Conservation (phyloP, 1,140 invertebrate species). For the Brachionus rubens region DNA sequence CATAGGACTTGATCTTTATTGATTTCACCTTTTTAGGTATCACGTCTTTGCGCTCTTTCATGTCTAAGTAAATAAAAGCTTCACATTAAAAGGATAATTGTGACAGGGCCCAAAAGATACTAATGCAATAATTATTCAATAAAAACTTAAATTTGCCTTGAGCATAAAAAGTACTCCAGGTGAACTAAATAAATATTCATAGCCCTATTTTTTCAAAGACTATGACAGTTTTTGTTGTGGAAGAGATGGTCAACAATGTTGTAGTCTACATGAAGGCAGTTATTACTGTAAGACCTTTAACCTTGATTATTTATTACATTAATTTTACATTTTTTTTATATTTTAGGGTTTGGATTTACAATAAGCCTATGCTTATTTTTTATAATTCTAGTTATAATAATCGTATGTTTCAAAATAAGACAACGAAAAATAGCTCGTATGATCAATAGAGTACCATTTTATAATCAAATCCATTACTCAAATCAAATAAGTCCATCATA, state of each 20-base stretch:
- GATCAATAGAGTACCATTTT: not conserved
- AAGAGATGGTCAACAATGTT: not conserved
- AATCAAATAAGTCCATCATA: not conserved
- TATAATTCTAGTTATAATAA: not conserved
- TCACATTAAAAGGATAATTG: too few species aligned
- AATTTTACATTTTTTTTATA: not conserved
- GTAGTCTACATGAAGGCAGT: not conserved
- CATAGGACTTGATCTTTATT: too few species aligned
- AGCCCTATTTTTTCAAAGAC: too few species aligned
- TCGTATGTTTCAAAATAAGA: not conserved
- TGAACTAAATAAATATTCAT: too few species aligned
- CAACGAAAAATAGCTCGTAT: not conserved
- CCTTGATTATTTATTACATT: not conserved
- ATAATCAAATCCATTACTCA: not conserved
- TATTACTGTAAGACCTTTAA: slow-evolving; percentile 9
- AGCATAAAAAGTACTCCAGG: too few species aligned
- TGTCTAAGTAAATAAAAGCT: too few species aligned
- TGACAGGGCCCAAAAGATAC: too few species aligned
- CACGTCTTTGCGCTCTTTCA: too few species aligned
- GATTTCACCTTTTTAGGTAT: too few species aligned
- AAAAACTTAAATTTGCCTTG: too few species aligned
- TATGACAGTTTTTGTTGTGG: slow-evolving; percentile 24
- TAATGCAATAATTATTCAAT: too few species aligned
- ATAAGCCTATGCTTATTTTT: not conserved
- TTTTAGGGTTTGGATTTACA: not conserved